Evolutionary conservation across 2,113 vertebrate genomes (phyloP).

Genomic region (Montifringilla adamsi): DNA sequence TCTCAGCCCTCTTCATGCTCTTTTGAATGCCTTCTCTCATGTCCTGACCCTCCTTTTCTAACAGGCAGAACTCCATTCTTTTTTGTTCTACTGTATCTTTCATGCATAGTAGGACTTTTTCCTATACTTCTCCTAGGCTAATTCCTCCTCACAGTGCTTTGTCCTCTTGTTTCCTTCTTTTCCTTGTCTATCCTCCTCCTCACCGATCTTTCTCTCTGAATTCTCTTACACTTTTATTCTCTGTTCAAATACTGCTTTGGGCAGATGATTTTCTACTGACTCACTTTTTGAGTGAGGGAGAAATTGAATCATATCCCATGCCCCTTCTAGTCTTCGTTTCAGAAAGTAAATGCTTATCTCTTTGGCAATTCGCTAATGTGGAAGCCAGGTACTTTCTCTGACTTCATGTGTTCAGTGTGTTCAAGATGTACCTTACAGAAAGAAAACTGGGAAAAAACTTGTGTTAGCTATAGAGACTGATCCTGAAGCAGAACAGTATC

Average conservation of each 20-base stretch:
- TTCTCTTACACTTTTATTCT: neutral
- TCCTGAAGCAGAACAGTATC: neutral
- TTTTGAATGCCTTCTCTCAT: neutral
- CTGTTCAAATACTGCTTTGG: neutral
- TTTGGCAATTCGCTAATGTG: neutral
- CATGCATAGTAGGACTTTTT: neutral
- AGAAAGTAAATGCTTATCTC: neutral
- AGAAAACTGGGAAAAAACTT: neutral
- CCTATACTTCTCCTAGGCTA: neutral
- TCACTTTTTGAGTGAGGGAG: neutral
- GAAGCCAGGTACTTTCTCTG: neutral
- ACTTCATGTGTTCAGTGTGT: neutral
- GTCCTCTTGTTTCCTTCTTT: neutral
- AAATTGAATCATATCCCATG: neutral
- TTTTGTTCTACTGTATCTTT: neutral
- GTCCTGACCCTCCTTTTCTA: neutral
- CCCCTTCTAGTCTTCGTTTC: neutral
- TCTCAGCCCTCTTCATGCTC: neutral
- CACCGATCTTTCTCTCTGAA: neutral
- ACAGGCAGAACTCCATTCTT: neutral
- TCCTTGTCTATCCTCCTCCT: neutral
- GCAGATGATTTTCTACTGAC: neutral
- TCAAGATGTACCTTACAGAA: neutral
- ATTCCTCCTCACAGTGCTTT: neutral
- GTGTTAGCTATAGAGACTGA: neutral